These are phyloP conservation scores for Hippocampus zosterae DNA, from an alignment of 2,113 vertebrate species.

Conservation along the genomic window DNA sequence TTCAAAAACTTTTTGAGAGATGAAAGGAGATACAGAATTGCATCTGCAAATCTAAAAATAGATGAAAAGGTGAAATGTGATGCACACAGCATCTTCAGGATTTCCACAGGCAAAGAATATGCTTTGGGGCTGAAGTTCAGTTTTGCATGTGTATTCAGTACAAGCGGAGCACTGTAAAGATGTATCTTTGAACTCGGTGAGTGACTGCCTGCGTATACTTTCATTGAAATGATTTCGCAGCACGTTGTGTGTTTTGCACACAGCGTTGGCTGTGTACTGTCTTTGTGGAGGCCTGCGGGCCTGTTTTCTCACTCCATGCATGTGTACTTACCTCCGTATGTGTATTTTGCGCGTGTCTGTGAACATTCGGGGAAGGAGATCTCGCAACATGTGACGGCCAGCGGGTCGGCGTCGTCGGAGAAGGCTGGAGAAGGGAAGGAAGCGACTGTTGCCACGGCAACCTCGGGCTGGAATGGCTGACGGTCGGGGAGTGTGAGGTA, in stretches of 20 bases:
- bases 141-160: not conserved
- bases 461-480: conserved; percentile 50
- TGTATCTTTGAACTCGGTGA: not conserved
- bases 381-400: conserved; percentile 75
- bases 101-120: not conserved
- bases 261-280: conserved; percentile 4
- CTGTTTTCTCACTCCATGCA: not conserved
- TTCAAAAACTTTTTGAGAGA: not conserved
- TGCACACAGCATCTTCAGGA: not conserved
- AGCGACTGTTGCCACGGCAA: conserved; percentile 57
- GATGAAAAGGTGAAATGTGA: not conserved
- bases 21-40: not conserved
- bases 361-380: conserved; percentile 55
- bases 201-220: not conserved
- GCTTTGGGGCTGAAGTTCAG: not conserved
- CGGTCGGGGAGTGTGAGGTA: conserved; percentile 63
- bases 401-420: conserved; percentile 68
- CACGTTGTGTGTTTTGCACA: not conserved
- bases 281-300: not conserved
- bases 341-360: conserved; percentile 6
- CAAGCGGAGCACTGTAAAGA: not conserved
- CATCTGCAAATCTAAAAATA: not conserved
- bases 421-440: conserved; percentile 59
- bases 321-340: conserved; percentile 20
- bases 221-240: not conserved